A percentile compares a stretch with the other conserved stretches of the same genome.
phyloP scores from a whole-genome alignment of 2,888 invertebrate species.

The Erebia ligea region DNA sequence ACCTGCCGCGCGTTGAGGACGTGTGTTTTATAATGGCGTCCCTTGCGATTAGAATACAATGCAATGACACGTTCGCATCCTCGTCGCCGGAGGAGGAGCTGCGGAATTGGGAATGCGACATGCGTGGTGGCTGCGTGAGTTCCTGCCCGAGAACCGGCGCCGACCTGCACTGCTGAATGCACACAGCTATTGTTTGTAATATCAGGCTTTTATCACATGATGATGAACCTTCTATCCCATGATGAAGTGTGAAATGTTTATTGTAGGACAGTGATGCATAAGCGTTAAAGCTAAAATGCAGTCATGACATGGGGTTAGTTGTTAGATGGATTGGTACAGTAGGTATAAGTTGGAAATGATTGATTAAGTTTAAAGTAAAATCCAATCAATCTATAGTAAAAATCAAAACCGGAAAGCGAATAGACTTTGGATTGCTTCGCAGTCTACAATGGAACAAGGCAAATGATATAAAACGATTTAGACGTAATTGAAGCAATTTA shows the following conservation, averaged over 20 bases:
- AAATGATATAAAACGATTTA: neutral
- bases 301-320: no score
- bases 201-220: neutral
- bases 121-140: slow-evolving; percentile 35
- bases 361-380: no score
- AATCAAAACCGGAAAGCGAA: neutral
- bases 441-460: neutral
- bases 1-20: slow-evolving; percentile 33
- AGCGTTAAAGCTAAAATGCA: no score
- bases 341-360: neutral
- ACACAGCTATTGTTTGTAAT: slow-evolving; percentile 8
- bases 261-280: neutral
- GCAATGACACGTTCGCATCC: slow-evolving; percentile 40
- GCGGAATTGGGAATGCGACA: slow-evolving; percentile 36
- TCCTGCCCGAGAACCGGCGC: slow-evolving; percentile 29
- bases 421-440: neutral
- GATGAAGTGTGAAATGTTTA: neutral
- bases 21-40: slow-evolving; percentile 33
- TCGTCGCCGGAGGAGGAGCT: slow-evolving; percentile 19
- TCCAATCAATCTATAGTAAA: neutral
- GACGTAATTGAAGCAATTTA: neutral
- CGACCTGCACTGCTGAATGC: slow-evolving; percentile 3
- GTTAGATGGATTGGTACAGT: no score
- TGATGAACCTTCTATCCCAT: neutral
- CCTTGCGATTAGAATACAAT: slow-evolving; percentile 41